Evolutionary conservation across 2,888 invertebrate species (phyloP).

Genomic region (Allolobophora icterica): DNA sequence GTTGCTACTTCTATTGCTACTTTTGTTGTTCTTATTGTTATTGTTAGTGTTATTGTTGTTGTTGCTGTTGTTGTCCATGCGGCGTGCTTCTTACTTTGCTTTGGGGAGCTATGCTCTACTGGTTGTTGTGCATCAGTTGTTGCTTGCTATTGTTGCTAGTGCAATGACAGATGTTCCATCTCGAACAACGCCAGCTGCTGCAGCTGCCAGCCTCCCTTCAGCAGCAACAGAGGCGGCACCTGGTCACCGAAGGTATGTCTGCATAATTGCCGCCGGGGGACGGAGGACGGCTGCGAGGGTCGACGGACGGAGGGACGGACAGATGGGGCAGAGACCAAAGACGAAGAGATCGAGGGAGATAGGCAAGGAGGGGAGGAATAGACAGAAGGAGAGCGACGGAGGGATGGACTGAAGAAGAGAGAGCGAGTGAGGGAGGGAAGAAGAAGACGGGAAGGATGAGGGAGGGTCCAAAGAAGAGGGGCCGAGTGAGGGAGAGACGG

Average conservation of each 20-base stretch:
- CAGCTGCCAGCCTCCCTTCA: background rate
- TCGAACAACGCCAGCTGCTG: background rate
- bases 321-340: background rate
- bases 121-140: background rate
- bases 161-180: background rate
- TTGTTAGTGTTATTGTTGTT: background rate
- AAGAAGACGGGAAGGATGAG: background rate
- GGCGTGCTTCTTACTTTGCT: background rate
- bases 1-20: background rate
- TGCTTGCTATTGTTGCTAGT: background rate
- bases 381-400: too few species aligned
- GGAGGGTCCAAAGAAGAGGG: background rate
- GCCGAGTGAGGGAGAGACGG: background rate
- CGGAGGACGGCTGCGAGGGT: background rate
- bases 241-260: constrained; percentile 7
- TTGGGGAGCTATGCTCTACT: background rate
- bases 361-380: background rate
- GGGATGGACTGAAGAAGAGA: background rate
- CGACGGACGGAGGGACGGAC: background rate
- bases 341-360: background rate
- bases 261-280: background rate
- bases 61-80: too few species aligned
- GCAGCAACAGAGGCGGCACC: background rate
- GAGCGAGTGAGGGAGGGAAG: background rate
- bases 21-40: background rate